Evolutionary conservation across 2,113 vertebrate species (phyloP), one percentile per base, ranked within the genome.

Genomic region (Rhynchomys soricoides): DNA sequence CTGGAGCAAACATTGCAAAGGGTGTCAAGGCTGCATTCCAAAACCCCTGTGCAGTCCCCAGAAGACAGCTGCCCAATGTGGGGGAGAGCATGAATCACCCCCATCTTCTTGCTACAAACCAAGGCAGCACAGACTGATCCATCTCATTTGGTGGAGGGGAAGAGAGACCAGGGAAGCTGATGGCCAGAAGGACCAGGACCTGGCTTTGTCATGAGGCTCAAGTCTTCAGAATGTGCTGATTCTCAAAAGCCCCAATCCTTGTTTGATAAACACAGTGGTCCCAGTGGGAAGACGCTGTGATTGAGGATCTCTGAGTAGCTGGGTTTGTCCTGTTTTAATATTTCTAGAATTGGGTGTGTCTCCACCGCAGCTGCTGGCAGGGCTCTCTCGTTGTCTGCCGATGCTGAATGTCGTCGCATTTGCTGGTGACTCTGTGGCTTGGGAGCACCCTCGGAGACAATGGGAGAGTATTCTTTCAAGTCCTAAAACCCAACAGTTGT

Each of bases 341-440:
- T 64, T 78, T 86, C 91, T 83, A 96, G 87, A 74, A 50, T 62
- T 6, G 86, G 91, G 78, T 66, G 87, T 62, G 89, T 17, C 77
- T 34, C 71, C 37, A 79, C 66, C 15, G 0, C 34, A 43, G 34
- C 81, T 50, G 12, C 71, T 57, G 95, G 87, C 52, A 13, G 37
- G 57, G 57, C 57, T 55, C 48, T 52, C 57, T 29, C 26, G 0
- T 0, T 31, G 95, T 62, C 83, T 8, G 31, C 50, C 21, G 59
- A 17, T n/a, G 74, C 81, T 34, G 48, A 73, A 70, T 8, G 1
- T 55, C 11, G 1, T 55, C 26, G 3, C 50, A 50, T 68, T 62
- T 37, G 78, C 2, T 1, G 22, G 62, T 62, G 82, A 91, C 86
- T 91, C 94, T 96, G 93, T 79, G 95, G 96, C 88, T 94, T 93